A percentile compares a stretch with the other conserved stretches of the same genome.
These are phyloP conservation scores for Erinaceus europaeus DNA, from an alignment of 2,113 vertebrate genomes.

Conservation along the genomic window DNA sequence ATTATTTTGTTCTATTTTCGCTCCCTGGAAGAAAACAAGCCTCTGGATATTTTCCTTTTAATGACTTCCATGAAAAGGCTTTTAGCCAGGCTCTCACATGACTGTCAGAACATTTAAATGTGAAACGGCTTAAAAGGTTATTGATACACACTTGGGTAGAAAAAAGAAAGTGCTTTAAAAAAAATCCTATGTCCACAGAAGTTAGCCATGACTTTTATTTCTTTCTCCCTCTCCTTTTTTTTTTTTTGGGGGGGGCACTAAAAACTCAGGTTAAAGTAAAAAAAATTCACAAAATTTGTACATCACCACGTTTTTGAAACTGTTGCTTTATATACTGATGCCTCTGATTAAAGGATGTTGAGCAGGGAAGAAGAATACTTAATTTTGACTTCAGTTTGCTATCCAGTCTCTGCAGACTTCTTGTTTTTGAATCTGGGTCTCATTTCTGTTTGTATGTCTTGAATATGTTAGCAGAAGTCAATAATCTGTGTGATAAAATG, in stretches of 20 bases:
- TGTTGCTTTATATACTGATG: conserved; percentile 43
- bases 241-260: too few relatives aligned
- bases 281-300: background rate
- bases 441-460: conserved; percentile 37
- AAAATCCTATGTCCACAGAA: conserved; percentile 61
- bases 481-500: background rate
- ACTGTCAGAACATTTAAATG: conserved; percentile 71
- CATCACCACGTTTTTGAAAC: background rate
- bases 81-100: conserved; percentile 62
- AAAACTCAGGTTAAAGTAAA: conserved; percentile 36
- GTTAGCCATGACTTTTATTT: conserved; percentile 51
- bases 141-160: conserved; percentile 63
- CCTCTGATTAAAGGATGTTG: background rate
- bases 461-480: conserved; percentile 29
- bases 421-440: conserved; percentile 25
- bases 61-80: conserved; percentile 54
- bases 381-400: conserved; percentile 40
- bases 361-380: conserved; percentile 13
- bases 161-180: conserved; percentile 48
- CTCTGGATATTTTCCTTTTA: conserved; percentile 71
- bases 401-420: background rate
- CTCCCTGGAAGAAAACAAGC: conserved; percentile 53
- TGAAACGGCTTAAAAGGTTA: conserved; percentile 68
- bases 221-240: background rate
- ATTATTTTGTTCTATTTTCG: conserved; percentile 12